phyloP scores from a whole-genome alignment of 2,113 vertebrate genomes.

The Silurus meridionalis region DNA sequence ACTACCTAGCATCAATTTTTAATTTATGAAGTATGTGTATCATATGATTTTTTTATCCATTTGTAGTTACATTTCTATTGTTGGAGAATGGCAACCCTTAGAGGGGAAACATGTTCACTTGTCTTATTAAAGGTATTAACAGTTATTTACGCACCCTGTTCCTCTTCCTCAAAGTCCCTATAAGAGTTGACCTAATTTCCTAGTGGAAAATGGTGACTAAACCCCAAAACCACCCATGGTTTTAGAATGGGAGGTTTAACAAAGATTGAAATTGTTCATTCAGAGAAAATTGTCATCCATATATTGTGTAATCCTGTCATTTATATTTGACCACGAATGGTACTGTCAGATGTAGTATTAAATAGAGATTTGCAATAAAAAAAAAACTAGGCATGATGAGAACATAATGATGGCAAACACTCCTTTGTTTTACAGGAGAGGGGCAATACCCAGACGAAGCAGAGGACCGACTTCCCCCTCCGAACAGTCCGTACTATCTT shows the following conservation, averaged over 20 bases:
- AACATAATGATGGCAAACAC: neutral
- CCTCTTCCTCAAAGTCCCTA: too few species aligned
- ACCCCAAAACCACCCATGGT: neutral
- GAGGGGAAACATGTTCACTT: neutral
- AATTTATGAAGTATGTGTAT: neutral
- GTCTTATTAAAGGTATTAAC: neutral
- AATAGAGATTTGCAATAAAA: too few species aligned
- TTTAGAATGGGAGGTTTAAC: neutral
- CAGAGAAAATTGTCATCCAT: neutral
- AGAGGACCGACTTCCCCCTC: slow-evolving; percentile 70
- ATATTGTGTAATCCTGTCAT: neutral
- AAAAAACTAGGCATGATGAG: neutral
- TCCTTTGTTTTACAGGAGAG: slow-evolving; percentile 62
- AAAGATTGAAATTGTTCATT: neutral
- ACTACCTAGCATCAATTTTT: neutral
- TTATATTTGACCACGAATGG: neutral
- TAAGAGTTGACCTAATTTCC: too few species aligned
- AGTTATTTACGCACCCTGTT: too few species aligned
- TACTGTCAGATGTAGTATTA: neutral
- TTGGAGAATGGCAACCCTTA: neutral
- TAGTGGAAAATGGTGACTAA: neutral
- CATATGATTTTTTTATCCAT: neutral
- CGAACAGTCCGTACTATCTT: slow-evolving; percentile 74
- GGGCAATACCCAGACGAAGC: slow-evolving; percentile 72
- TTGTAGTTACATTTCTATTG: neutral